phyloP scores from a whole-genome alignment of 2,797 vertebrate genomes.

The Phoxinus dragarum region DNA sequence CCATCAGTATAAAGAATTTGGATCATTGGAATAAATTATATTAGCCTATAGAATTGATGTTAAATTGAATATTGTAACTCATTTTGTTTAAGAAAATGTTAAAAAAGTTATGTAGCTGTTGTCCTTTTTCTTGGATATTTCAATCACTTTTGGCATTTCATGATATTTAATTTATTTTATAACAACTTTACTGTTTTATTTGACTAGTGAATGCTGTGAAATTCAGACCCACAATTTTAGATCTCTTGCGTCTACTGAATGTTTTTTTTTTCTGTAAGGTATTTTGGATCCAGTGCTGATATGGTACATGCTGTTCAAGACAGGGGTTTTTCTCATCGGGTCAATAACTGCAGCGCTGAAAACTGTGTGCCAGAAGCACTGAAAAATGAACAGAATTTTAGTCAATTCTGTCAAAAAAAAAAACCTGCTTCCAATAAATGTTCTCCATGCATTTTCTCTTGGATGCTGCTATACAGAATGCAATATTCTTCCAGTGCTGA shows the following conservation, averaged over 20 bases:
- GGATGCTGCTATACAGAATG: not conserved
- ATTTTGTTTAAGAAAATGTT: not conserved
- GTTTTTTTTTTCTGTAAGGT: not conserved
- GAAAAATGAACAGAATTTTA: not conserved
- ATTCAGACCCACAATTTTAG: not conserved
- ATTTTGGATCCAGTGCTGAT: slow-evolving; percentile 19
- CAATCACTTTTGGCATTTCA: not conserved
- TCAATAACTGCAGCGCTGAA: not conserved
- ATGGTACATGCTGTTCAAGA: slow-evolving; percentile 61
- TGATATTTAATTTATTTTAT: not conserved
- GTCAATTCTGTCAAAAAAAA: not conserved
- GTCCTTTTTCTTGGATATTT: not conserved
- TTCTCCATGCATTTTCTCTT: not conserved
- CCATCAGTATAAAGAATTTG: not conserved
- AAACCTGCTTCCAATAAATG: not conserved
- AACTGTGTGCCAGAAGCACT: not conserved
- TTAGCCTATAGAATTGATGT: not conserved
- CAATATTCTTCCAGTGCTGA: not conserved
- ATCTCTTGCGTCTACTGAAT: not conserved
- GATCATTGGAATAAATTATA: not conserved
- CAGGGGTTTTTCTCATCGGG: slow-evolving; percentile 49
- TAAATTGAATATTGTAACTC: not conserved
- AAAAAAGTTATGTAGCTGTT: not conserved
- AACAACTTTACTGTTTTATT: not conserved
- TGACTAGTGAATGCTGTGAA: not conserved